These are phyloP conservation scores for Anoplopoma fimbria DNA, from an alignment of 2,113 vertebrate species.

Conservation along the genomic window DNA sequence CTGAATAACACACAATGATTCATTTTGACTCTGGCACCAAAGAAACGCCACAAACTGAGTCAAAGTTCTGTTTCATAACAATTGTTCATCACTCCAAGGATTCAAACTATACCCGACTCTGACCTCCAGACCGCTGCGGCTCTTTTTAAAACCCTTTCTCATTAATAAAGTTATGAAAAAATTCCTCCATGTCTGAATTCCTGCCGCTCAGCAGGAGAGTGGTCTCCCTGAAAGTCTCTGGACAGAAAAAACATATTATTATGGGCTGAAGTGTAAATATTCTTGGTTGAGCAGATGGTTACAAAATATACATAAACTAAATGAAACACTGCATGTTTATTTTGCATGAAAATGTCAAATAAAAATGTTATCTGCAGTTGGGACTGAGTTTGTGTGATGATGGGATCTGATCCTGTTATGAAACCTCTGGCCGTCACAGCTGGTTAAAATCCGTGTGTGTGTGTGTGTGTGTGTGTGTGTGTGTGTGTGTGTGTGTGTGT, in stretches of 20 bases:
- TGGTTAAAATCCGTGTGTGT: too few species aligned
- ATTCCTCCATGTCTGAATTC: conserved; percentile 61
- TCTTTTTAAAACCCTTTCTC: conserved; percentile 23
- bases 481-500: not conserved
- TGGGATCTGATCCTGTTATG: not conserved
- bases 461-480: too few species aligned
- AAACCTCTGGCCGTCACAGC: not conserved
- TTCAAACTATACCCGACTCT: not conserved
- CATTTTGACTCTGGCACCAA: not conserved
- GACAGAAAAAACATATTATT: not conserved
- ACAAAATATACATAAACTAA: not conserved
- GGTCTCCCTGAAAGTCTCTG: not conserved
- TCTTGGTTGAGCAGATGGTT: not conserved
- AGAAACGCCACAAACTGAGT: not conserved
- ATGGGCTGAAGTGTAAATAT: not conserved
- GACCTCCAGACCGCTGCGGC: not conserved
- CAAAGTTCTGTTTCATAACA: not conserved
- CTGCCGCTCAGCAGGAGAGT: conserved; percentile 37
- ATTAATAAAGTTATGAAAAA: conserved; percentile 43
- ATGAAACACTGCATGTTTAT: not conserved
- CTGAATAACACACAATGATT: not conserved
- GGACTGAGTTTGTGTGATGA: not conserved
- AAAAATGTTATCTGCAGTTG: not conserved
- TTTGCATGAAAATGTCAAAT: not conserved
- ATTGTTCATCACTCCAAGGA: not conserved